Evolutionary conservation across 2,797 vertebrate genomes (phyloP).

Genomic region (Anguilla marmorata): DNA sequence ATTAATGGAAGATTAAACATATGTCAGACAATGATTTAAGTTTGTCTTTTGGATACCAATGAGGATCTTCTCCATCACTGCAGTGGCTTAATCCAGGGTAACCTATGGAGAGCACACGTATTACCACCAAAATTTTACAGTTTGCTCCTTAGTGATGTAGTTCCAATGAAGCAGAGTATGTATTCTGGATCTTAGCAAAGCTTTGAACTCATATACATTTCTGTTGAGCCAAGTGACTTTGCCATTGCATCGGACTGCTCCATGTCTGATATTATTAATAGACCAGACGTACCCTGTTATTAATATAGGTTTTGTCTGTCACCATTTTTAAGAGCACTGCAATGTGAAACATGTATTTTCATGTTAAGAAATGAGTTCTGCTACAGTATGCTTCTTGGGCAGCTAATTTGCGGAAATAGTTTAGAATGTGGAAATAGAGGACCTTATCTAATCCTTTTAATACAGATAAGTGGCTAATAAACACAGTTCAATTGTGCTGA

Average conservation of each 20-base stretch:
- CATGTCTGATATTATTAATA: background rate
- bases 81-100: background rate
- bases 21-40: background rate
- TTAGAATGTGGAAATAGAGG: constrained; percentile 2
- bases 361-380: background rate
- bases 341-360: background rate
- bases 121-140: background rate
- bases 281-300: background rate
- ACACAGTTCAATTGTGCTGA: background rate
- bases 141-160: background rate
- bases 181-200: background rate
- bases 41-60: background rate
- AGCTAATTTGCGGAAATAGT: background rate
- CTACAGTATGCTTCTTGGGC: background rate
- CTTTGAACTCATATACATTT: background rate
- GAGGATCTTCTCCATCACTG: background rate
- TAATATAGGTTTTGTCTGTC: background rate
- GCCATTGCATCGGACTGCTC: background rate
- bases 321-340: background rate
- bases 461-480: background rate
- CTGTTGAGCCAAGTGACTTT: background rate
- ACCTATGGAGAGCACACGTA: background rate
- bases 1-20: background rate
- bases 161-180: background rate
- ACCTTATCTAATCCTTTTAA: constrained; percentile 6